A percentile compares a stretch with the other conserved stretches of the same genome.
phyloP scores from a whole-genome alignment of 1,140 invertebrate species.

The Holcopasites calliopsidis region DNA sequence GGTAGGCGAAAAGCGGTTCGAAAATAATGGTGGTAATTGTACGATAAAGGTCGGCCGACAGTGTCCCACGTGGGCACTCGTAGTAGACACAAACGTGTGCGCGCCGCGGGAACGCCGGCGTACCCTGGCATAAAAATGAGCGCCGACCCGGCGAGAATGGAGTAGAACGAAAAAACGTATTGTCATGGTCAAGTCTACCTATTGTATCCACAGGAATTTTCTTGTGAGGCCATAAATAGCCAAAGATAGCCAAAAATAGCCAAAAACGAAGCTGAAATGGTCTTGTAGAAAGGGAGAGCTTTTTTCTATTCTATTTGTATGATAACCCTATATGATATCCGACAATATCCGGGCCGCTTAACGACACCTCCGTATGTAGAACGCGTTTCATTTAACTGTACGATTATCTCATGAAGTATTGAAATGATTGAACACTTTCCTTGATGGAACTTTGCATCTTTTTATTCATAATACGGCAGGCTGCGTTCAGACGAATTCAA shows the following conservation, averaged over 20 bases:
- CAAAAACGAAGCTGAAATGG: not conserved
- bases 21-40: too few relatives aligned
- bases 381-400: too few relatives aligned
- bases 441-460: too few relatives aligned
- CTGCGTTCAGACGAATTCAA: too few relatives aligned
- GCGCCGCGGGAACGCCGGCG: not conserved
- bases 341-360: too few relatives aligned
- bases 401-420: too few relatives aligned
- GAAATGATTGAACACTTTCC: too few relatives aligned
- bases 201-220: not conserved
- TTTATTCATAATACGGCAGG: too few relatives aligned
- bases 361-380: too few relatives aligned
- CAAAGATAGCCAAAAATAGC: not conserved
- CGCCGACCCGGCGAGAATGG: not conserved
- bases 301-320: not conserved
- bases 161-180: not conserved
- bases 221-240: not conserved
- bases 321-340: too few relatives aligned
- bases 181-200: not conserved
- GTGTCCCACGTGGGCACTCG: constrained; percentile 25
- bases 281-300: not conserved
- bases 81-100: not conserved
- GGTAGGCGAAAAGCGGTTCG: too few relatives aligned
- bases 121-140: constrained; percentile 1
- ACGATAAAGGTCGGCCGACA: constrained; percentile 19